Base-by-base conservation (phyloP, 2,797 vertebrate genomes). In the Takifugu rubripes region DNA sequence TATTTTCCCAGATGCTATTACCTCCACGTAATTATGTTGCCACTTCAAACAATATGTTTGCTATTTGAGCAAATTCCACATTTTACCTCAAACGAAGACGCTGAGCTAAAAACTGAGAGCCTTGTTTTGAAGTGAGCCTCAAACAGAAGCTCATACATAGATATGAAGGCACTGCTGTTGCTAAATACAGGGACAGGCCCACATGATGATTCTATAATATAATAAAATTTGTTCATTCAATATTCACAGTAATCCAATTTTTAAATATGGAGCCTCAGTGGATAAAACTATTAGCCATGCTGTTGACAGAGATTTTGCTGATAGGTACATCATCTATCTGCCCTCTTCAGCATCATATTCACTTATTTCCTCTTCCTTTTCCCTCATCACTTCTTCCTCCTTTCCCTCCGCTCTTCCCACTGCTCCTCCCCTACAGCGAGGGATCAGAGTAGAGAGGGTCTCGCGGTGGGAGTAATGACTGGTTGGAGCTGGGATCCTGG, bases 1-100 rank as follows among this genome's bases (percentile, higher is more conserved):
- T 90, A 88, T 85, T 88, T 85, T 87, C 76, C 78, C 79, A 87
- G 78, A 86, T 82, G 74, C 74, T 81, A 85, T 88, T 87, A 88
- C 80, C 79, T 77, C 77, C 77, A 71, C 74, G 70, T 86, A 87
- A 87, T 88, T 79, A 84, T 77, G 68, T 68, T 84, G 73, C 74
- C 79, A 79, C 84, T 87, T 89, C 82, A 87, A 88, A 88, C 83
- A 86, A 81, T 81, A 80, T 62, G 56, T 74, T 80, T 81, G 76
- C 72, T 82, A 76, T 84, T 79, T 65, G 76, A 82, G 73, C 63
- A 79, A 86, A 84, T 79, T 79, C 76, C 75, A 78, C 59, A 67
- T 72, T 74, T 82, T 70, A 69, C 74, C 66, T 81, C 64, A 75
- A 64, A 69, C 72, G 57, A 76, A 76, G 33, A 52, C 53, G 53